Evolutionary conservation across 2,888 invertebrate species (phyloP), one percentile per base, ranked within the genome.

Genomic region (Drosophila koepferae): DNA sequence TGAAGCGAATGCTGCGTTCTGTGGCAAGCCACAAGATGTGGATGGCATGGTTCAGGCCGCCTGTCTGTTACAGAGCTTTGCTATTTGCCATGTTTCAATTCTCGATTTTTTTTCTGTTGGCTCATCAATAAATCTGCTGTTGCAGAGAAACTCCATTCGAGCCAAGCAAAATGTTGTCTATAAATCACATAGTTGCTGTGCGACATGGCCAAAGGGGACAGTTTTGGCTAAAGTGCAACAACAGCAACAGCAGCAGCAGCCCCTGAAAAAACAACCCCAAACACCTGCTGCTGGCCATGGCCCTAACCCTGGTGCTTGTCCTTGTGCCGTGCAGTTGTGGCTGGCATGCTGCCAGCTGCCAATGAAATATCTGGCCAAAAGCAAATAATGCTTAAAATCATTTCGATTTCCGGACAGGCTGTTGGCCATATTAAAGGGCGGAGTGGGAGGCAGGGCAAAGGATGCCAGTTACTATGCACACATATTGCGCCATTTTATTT

Each of bases 81-180:
- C 73, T 51, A 87, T 83, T 81, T 81, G 69, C 74, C 67, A 78
- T 55, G n/a, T 28, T 28, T 28, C 28, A 23, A 51, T 56, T 54
- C 34, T 34, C 34, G 2, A 31, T 16, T 31, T 0, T 1, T 16
- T 70, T 77, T 87, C 64, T 65, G 73, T 80, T 72, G 72, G 79
- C 83, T 88, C 87, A 88, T 90, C 90, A 87, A 87, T 87, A 87
- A 87, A 90, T 87, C 87, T 74, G 81, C 77, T 55, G 59, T 53
- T 78, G 86, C 84, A 79, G 81, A 76, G 74, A 68, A 73, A 63
- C 65, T 49, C 60, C 51, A 40, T 73, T 48, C 38, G 44, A 49
- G 43, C 36, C 43, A 41, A 23, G 41, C 55, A 46, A 63, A 73
- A 69, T 63, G 36, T 64, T 78, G 82, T 79, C 86, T 74, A 90